Evolutionary conservation across 1,140 invertebrate genomes (phyloP), one percentile per base, ranked within the genome.

Genomic region (Heliconius congener): DNA sequence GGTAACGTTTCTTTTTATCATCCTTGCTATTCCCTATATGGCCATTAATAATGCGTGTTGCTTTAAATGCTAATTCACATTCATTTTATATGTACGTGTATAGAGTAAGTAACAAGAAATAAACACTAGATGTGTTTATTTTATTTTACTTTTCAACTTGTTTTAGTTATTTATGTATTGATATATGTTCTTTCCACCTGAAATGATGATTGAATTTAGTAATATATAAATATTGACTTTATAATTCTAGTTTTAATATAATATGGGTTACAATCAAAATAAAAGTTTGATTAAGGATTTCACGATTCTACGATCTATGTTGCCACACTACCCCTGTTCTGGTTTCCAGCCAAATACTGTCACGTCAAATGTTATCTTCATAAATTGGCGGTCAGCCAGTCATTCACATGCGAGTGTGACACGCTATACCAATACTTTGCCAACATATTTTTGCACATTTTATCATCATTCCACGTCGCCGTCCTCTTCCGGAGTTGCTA

Each of bases 401-500:
- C 85, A 88, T 90, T 91, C 91, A 91, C 82, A 80, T 85, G 42
- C 42, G 42, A 16, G 42, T 46, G 85, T 82, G 77, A 81, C 83
- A 79, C 80, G 85, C 80, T 70, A 52, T 46, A 23, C 23, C 71
- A 76, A 76, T 71, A 70, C 76, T 74, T 50, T 85, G 84, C 85
- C 84, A 88, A 86, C 83, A 83, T 82, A 83, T 85, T 85, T 80
- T 79, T 39, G 66, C 74, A 72, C 8, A 34, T 72, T 72, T 55
- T 71, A 80, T 50, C 60, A 72, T 80, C 83, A 83, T 85, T 30
- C 11, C 82, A 71, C 77, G 79, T 85, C 83, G 85, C 85, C 84
- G 88, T 88, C 87, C 87, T 88, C 87, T 91, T 93, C 90, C 90
- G 88, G 87, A 66, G 13, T 86, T 1, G 78, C 76, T 73, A 85